Evolutionary conservation across 2,113 vertebrate species (phyloP).

Genomic region (Pagrus major): DNA sequence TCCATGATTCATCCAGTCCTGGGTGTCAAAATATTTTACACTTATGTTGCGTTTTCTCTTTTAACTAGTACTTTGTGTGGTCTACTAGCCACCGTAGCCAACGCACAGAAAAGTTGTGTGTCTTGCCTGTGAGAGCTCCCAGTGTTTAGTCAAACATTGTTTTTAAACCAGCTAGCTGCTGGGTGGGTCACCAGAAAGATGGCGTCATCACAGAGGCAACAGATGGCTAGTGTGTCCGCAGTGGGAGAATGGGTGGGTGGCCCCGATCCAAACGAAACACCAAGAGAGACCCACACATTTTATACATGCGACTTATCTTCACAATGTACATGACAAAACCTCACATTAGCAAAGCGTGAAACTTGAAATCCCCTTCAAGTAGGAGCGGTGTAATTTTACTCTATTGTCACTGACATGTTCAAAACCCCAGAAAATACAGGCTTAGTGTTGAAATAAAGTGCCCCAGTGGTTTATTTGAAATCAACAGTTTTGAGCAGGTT

Average conservation of each 20-base stretch:
- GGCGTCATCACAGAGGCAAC: constrained; percentile 82
- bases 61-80: not conserved
- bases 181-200: constrained; percentile 82
- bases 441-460: not conserved
- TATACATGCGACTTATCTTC: not conserved
- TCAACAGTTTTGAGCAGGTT: not conserved
- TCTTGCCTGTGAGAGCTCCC: constrained; percentile 11
- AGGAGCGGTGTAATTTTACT: not conserved
- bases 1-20: not conserved
- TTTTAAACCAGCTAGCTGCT: constrained; percentile 59
- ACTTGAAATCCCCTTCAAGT: not conserved
- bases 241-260: constrained; percentile 79
- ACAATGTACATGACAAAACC: not conserved
- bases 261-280: constrained; percentile 56
- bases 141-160: constrained; percentile 53
- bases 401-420: not conserved
- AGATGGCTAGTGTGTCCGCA: constrained; percentile 83
- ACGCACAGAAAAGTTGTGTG: constrained; percentile 22
- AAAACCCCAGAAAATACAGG: not conserved
- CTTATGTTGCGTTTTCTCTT: not conserved
- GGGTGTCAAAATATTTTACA: no score
- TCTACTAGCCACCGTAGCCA: not conserved
- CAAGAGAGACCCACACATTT: not conserved
- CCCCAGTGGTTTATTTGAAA: accelerated
- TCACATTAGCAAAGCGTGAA: not conserved